Percentiles rank a stretch among this genome's conserved stretches.
phyloP scores from a whole-genome alignment of 2,113 vertebrate genomes.

The Dromaius novaehollandiae region DNA sequence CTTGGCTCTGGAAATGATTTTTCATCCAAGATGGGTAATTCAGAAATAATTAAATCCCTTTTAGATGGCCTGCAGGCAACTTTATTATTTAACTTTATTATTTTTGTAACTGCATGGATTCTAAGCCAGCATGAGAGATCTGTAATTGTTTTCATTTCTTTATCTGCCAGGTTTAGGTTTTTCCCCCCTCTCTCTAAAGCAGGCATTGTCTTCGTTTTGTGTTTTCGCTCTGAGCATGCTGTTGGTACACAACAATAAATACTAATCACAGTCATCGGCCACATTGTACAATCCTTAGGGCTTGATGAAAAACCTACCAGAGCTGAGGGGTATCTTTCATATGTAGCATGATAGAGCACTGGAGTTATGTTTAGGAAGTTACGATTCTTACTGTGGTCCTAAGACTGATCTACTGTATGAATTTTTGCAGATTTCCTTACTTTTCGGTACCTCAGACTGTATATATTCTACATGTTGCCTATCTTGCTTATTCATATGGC shows the following conservation, averaged over 20 bases:
- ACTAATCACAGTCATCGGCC: constrained; percentile 17
- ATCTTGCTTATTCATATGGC: neutral
- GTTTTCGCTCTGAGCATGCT: constrained; percentile 9
- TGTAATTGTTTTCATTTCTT: constrained; percentile 53
- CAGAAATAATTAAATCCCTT: constrained; percentile 54
- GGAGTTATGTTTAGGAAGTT: neutral
- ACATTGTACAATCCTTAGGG: neutral
- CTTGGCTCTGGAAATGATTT: neutral
- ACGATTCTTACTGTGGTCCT: neutral
- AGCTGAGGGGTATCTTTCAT: neutral
- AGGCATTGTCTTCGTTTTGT: neutral
- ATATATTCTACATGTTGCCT: neutral
- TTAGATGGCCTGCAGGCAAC: constrained; percentile 16
- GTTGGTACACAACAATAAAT: constrained; percentile 27
- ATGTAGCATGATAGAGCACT: neutral
- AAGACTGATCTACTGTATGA: neutral
- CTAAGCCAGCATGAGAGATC: constrained; percentile 16
- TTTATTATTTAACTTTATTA: constrained; percentile 61
- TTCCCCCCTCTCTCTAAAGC: neutral
- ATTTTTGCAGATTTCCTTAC: neutral
- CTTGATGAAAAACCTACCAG: neutral
- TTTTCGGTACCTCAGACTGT: neutral
- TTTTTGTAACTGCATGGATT: constrained; percentile 36
- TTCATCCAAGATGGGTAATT: constrained; percentile 30
- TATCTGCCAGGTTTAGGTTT: neutral